Evolutionary conservation across 64 coral and sea anemone species (phyloP), one percentile per base, ranked within the genome.

Genomic region (Anthopleura sola): DNA sequence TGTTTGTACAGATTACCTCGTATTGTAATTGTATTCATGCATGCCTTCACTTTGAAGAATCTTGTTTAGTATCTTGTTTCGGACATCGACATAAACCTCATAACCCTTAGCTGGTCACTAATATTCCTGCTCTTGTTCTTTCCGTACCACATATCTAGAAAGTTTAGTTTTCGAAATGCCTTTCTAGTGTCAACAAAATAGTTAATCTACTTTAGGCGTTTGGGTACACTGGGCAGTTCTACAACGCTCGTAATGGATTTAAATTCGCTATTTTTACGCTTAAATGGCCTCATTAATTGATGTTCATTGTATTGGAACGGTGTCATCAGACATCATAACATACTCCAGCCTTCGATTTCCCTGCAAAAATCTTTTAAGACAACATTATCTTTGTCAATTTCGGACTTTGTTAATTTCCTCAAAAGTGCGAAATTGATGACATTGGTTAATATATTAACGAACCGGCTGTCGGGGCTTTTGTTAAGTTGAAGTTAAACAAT

Each of bases 1-100:
- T 79, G 76, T 79, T 79, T 79, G 76, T 79, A 79, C 23, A 79
- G 76, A 44, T 79, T 48, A 28, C 44, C 76, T n/a, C 76, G 44
- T 79, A 79, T 48, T 79, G 66, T 79, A 79, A 79, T 48, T 79
- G 76, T 79, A 79, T 79, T 79, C 37, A 79, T 79, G 76, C 76
- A 79, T 79, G 76, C 76, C 76, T 79, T 79, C 36, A 79, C 76
- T 79, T 38, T 44, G 15, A 79, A 79, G 39, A 6, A 79, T 79
- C 13, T 14, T 79, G 37, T 79, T 79, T 46, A 44, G 76, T 79
- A 3, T 79, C 47, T 79, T 44, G 76, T 79, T 79, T 79, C 37
- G 17, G 20, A 40, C 44, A 46, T 79, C 76, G 5, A n/a, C 44
- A 79, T 48, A 1, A 32, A 71, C 34, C 9, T 71, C 28, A 34